These are phyloP conservation scores for Branchellion lobata DNA, from an alignment of 2,888 invertebrate genomes.

Conservation along the genomic window DNA sequence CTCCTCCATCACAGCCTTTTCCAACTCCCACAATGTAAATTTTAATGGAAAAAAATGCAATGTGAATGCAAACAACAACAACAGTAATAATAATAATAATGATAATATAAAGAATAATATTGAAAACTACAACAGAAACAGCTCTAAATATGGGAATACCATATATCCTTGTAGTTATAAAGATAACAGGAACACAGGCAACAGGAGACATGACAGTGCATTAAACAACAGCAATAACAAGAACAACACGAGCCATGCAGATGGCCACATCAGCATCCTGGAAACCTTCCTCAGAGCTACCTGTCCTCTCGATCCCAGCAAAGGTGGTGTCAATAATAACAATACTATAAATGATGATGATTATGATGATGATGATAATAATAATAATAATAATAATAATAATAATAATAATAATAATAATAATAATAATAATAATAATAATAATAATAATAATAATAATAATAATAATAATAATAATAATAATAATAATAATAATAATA, in stretches of 20 bases:
- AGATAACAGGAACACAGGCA: not conserved
- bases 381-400: no score
- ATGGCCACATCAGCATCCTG: conserved; percentile 25
- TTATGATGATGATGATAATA: no score
- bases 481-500: no score
- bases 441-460: no score
- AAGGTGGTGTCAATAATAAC: conserved; percentile 10
- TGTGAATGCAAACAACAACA: not conserved
- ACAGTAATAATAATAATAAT: no score
- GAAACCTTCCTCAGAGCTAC: conserved; percentile 37
- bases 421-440: no score
- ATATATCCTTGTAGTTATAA: not conserved
- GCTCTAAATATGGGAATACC: not conserved
- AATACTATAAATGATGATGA: no score
- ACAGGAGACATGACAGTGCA: not conserved
- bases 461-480: no score
- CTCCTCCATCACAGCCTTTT: not conserved
- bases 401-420: no score
- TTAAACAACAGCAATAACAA: not conserved
- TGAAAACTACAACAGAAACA: not conserved
- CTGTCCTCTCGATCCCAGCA: conserved; percentile 37
- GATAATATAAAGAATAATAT: no score
- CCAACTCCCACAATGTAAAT: not conserved
- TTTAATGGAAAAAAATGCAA: no score
- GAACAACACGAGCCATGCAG: not conserved